Evolutionary conservation across 2,797 vertebrate species (phyloP).

Genomic region (Denticeps clupeoides): DNA sequence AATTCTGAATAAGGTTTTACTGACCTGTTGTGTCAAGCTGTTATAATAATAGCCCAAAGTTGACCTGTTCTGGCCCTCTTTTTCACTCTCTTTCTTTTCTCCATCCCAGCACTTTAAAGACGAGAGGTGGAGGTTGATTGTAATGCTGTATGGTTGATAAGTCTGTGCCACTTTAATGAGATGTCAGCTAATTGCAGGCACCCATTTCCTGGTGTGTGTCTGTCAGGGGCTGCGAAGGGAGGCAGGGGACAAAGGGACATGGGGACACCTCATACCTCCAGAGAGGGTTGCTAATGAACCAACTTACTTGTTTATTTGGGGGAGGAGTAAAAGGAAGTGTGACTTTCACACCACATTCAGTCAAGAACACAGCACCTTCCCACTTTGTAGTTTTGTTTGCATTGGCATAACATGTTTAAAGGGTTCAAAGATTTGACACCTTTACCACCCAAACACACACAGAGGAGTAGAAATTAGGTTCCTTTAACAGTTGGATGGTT

Average conservation of each 20-base stretch:
- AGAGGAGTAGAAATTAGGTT: too few species aligned
- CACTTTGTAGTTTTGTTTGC: too few species aligned
- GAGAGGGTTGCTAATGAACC: too few species aligned
- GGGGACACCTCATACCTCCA: not conserved
- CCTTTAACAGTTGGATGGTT: too few species aligned
- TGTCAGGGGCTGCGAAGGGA: slow-evolving; percentile 48
- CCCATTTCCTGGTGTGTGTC: slow-evolving; percentile 50
- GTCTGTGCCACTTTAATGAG: slow-evolving; percentile 70
- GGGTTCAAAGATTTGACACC: too few species aligned
- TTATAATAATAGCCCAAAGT: slow-evolving; percentile 42
- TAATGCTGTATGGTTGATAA: slow-evolving; percentile 58
- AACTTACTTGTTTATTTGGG: too few species aligned
- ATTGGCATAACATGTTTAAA: too few species aligned
- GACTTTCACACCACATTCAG: too few species aligned
- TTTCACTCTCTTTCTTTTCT: not conserved
- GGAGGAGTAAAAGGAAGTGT: too few species aligned
- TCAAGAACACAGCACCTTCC: too few species aligned
- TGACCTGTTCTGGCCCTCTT: slow-evolving; percentile 17
- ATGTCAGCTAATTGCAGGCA: slow-evolving; percentile 76
- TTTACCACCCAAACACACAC: too few species aligned
- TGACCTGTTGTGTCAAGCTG: slow-evolving; percentile 44
- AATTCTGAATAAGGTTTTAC: slow-evolving; percentile 53
- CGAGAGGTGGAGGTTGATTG: slow-evolving; percentile 35
- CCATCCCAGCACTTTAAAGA: slow-evolving; percentile 38
- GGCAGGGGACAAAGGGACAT: not conserved